Base-by-base conservation (phyloP, 2,113 vertebrate genomes). In the Dromiciops gliroides region DNA sequence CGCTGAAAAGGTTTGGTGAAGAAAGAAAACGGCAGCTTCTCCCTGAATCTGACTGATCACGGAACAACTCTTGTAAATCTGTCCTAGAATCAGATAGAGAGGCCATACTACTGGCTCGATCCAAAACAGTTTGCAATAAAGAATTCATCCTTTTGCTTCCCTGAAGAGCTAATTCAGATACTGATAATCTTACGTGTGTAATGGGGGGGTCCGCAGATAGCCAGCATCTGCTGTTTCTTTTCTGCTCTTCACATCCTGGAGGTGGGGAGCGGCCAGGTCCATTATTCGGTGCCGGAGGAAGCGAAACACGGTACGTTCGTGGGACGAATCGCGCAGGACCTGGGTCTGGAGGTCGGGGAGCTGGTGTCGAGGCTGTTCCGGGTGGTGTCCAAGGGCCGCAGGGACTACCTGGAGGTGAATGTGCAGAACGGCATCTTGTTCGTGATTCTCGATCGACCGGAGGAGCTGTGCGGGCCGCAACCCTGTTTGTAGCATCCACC, bases 371-470 rank as follows among this genome's bases (percentile, higher is more conserved):
- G 98, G 95, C 94, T 94, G 90, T 97, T 98, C 92, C 96, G 96
- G 24, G 89, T 98, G 96, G 93, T 95, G 48, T 97, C 98, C 94
- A 96, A 95, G 3, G 99, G 98, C 91, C 98, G 98, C 96, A 99
- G 97, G 96, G 99, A 99, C 92, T 99, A 99, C 95, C 98, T 99
- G 98, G 99, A 99, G 98, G 99, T 99, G 91, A 99, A 99, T 97
- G 98, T 99, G 98, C 99, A 99, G 98, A 99, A 99, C 24, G 99
- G 99, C 91, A 99, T 99, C 97, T 98, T 99, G 89, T 99, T 99
- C 0, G 99, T 99, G 56, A 99, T 51, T 99, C 99, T 96, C 99
- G 99, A 99, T 99, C 25, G 99, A 99, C 96, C 98, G 99, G 99
- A 99, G 96, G 99, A 99, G 96, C 98, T 99, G 97, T 99, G 99